phyloP scores from a whole-genome alignment of 2,888 invertebrate species.

The Apantesis nais region DNA sequence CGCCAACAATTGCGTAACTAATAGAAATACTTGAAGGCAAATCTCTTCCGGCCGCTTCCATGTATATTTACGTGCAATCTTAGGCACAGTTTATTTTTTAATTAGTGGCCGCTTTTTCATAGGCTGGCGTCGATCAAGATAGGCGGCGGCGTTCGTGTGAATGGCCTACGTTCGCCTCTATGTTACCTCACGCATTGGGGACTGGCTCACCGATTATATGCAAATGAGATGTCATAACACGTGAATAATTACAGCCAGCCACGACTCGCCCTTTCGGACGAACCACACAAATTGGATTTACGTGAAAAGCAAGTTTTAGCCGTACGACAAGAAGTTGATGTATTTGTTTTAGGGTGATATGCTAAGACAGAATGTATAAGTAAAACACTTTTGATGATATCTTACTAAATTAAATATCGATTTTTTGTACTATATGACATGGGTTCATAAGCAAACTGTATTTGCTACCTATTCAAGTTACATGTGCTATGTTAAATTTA shows the following conservation, averaged over 20 bases:
- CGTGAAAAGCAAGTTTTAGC: conserved; percentile 78
- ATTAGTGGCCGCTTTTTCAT: conserved; percentile 83
- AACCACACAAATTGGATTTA: conserved; percentile 82
- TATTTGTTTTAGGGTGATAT: conserved; percentile 59
- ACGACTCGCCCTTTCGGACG: conserved; percentile 81
- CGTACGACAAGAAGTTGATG: conserved; percentile 67
- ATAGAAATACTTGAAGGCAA: conserved; percentile 59
- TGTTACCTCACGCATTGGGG: conserved; percentile 81
- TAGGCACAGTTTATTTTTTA: conserved; percentile 82
- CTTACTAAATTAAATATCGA: conserved; percentile 42
- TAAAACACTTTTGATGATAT: conserved; percentile 47
- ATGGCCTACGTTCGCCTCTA: conserved; percentile 75
- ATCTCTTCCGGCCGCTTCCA: conserved; percentile 72
- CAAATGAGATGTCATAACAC: conserved; percentile 85
- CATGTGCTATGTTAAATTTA: too few relatives aligned
- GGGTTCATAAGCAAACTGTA: background rate
- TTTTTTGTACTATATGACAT: conserved; percentile 18
- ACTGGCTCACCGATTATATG: conserved; percentile 82
- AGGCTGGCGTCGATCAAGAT: conserved; percentile 82
- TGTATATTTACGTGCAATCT: conserved; percentile 76
- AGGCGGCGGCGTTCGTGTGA: conserved; percentile 77
- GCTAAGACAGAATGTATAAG: conserved; percentile 39
- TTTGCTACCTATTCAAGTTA: background rate
- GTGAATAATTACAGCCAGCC: conserved; percentile 84
- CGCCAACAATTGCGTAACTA: conserved; percentile 50